Evolutionary conservation across 2,888 invertebrate species (phyloP).

Genomic region (Atrina japonica): DNA sequence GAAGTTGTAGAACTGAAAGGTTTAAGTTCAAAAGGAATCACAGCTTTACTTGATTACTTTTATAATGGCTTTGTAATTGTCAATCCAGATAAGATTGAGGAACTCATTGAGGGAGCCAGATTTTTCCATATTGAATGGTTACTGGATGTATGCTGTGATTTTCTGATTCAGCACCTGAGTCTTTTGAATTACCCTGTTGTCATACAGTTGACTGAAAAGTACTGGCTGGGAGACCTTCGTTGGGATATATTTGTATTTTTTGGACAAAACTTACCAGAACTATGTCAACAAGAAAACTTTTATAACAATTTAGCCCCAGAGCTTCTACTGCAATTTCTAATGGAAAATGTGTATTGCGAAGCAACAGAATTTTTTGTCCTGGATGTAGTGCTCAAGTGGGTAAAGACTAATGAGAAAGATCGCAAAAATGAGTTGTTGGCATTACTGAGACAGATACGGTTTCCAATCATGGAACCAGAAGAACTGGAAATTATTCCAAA

Average conservation of each 20-base stretch:
- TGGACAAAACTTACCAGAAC: constrained; percentile 68
- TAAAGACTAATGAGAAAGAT: constrained; percentile 60
- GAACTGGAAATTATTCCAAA: constrained; percentile 68
- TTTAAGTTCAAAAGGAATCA: constrained; percentile 76
- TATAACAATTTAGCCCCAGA: constrained; percentile 70
- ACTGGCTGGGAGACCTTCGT: constrained; percentile 74
- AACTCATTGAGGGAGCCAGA: constrained; percentile 76
- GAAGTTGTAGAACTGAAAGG: constrained; percentile 76
- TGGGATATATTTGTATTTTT: constrained; percentile 75
- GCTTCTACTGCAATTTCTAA: constrained; percentile 72
- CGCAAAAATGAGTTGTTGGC: constrained; percentile 65
- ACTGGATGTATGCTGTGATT: constrained; percentile 74
- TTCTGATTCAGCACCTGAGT: constrained; percentile 72
- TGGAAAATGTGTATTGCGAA: constrained; percentile 75
- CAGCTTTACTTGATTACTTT: constrained; percentile 79
- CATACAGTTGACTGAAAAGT: constrained; percentile 74
- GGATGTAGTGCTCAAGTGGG: constrained; percentile 68
- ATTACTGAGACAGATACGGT: constrained; percentile 73
- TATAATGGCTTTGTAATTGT: constrained; percentile 79
- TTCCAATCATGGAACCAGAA: constrained; percentile 74
- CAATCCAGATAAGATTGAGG: constrained; percentile 74
- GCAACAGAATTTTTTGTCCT: constrained; percentile 73
- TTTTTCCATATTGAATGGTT: constrained; percentile 76
- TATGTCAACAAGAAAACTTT: constrained; percentile 71
- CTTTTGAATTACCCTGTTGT: constrained; percentile 74